Evolutionary conservation across 1,140 invertebrate genomes (phyloP).

Genomic region (Zophobas atratus): DNA sequence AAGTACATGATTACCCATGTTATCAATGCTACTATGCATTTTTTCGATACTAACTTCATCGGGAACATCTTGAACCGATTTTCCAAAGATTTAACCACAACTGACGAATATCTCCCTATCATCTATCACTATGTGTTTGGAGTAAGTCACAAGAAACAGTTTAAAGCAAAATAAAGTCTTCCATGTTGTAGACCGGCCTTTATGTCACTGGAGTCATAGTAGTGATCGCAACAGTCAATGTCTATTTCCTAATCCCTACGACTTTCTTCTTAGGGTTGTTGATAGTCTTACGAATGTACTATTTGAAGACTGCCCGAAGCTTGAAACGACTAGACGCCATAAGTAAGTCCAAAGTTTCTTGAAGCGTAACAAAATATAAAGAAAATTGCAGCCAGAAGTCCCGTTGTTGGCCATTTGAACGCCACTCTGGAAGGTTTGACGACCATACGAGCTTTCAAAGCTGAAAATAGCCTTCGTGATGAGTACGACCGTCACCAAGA

Average conservation of each 20-base stretch:
- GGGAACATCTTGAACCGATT: conserved; percentile 75
- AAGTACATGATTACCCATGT: conserved; percentile 76
- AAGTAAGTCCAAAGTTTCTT: too few species aligned
- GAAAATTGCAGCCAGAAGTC: conserved; percentile 14
- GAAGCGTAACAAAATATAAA: neutral
- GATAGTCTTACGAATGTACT: conserved; percentile 72
- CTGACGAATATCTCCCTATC: conserved; percentile 15
- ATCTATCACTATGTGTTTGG: conserved; percentile 20
- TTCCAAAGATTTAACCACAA: conserved; percentile 71
- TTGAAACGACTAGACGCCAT: conserved; percentile 77
- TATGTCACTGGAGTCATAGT: conserved; percentile 51
- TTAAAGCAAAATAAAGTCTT: neutral
- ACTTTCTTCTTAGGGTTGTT: conserved; percentile 71
- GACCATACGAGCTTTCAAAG: conserved; percentile 89
- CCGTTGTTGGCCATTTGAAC: conserved; percentile 71
- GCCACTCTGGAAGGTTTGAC: conserved; percentile 81
- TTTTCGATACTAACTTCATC: conserved; percentile 74
- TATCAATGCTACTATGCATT: conserved; percentile 75
- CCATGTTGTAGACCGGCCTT: conserved; percentile 10
- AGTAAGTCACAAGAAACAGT: conserved; percentile 10
- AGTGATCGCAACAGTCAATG: conserved; percentile 55
- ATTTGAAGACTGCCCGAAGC: conserved; percentile 75
- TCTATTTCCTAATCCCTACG: conserved; percentile 64
- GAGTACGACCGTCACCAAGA: too few species aligned
- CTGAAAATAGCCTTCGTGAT: conserved; percentile 72